These are phyloP conservation scores for Caenorhabditis remanei DNA, from an alignment of 1,140 invertebrate species.

Conservation along the genomic window DNA sequence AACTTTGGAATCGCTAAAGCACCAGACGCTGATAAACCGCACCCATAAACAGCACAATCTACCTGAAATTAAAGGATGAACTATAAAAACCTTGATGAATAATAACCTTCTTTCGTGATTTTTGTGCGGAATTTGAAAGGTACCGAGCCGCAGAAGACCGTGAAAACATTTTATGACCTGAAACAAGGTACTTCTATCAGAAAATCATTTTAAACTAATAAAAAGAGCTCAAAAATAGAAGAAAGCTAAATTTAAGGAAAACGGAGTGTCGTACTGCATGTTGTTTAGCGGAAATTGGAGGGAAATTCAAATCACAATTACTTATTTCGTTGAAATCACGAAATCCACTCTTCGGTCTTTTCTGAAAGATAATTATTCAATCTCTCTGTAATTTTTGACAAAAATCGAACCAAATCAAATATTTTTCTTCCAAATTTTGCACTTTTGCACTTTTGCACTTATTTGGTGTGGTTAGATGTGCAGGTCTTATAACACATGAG, in stretches of 20 bases:
- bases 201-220: too few species aligned
- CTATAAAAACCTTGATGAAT: neutral
- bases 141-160: neutral
- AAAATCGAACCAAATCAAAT: too few species aligned
- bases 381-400: too few species aligned
- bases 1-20: conserved; percentile 55
- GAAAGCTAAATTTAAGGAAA: neutral
- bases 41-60: conserved; percentile 63
- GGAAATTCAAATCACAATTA: neutral
- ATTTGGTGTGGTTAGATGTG: too few species aligned
- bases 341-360: too few species aligned
- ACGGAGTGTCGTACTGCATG: neutral
- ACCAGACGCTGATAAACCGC: conserved; percentile 65
- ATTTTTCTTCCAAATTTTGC: too few species aligned
- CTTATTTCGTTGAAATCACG: neutral
- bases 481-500: too few species aligned
- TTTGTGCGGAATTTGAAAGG: neutral
- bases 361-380: too few species aligned
- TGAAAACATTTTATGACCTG: neutral
- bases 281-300: neutral
- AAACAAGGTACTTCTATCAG: too few species aligned
- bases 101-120: neutral
- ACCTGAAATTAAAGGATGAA: conserved; percentile 19
- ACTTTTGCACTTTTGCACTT: too few species aligned
- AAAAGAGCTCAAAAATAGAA: neutral